Base-by-base conservation (phyloP, 2,888 invertebrate species). In the Ametastegia equiseti region DNA sequence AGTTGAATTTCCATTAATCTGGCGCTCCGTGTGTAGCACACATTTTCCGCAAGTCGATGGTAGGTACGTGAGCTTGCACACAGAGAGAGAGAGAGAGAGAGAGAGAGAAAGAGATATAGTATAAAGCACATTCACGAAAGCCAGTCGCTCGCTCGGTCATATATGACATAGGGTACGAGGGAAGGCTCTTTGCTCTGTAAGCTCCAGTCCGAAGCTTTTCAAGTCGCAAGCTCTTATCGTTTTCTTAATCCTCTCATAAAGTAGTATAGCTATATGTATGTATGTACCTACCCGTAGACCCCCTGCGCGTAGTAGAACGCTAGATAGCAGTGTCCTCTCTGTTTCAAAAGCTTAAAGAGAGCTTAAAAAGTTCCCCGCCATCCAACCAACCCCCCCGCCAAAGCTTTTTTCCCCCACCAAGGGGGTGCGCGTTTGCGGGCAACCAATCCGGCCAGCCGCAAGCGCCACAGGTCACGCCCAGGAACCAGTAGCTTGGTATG, bases 391-490 rank as follows among this genome's bases (percentile, higher is more conserved):
- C n/a, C 39, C 15, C 81, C 77, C 84, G 63, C 84, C 85, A 82
- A 27, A 30, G 63, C 78, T 78, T 78, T 84, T 82, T 82, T 85
- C 86, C 86, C 87, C 82, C 81, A 83, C 82, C 78, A 82, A 83
- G 79, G 90, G 90, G 88, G 87, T 88, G 86, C 86, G 85, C 83
- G 88, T 88, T 86, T 86, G 85, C 83, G 88, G 86, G 84, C 88
- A 88, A 87, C 91, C 91, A 91, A 91, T 91, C 87, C 86, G 86
- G 86, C 84, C 80, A 84, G 86, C 87, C 88, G 88, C 90, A 88
- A 88, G 88, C 89, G 88, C 87, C 86, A 86, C 83, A 85, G 81
- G 89, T 87, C 89, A 90, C 91, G 91, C 91, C 91, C 88, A 88
- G 88, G 87, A 87, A 85, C 90, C 91, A 90, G 87, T 90, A 87